A percentile compares a stretch with the other conserved stretches of the same genome.
Evolutionary conservation across 2,888 invertebrate species (phyloP).

Genomic region (Taenaris catops): DNA sequence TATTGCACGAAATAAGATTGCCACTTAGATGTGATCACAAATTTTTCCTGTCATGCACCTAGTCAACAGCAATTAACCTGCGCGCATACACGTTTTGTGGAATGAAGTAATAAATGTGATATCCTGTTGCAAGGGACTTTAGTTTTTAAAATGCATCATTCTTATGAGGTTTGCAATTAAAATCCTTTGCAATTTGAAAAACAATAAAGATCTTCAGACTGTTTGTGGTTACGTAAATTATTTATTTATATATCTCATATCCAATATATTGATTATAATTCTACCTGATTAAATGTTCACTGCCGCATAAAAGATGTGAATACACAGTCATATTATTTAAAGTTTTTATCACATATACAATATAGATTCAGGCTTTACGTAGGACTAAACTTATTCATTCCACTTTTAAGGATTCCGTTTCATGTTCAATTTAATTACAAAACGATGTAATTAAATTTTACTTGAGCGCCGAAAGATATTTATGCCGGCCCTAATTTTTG

Average conservation of each 20-base stretch:
- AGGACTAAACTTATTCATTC: constrained; percentile 2
- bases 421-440: too few relatives aligned
- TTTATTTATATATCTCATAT: background rate
- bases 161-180: background rate
- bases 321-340: too few relatives aligned
- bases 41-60: constrained; percentile 61
- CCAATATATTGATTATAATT: too few relatives aligned
- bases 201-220: background rate
- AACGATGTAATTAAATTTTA: too few relatives aligned
- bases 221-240: background rate
- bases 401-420: too few relatives aligned
- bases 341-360: background rate
- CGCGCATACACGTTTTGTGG: background rate
- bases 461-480: constrained; percentile 1
- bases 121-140: background rate
- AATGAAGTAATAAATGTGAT: background rate
- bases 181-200: background rate
- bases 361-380: background rate
- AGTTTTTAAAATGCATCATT: background rate
- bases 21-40: constrained; percentile 39
- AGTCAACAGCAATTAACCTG: constrained; percentile 38
- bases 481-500: constrained; percentile 4
- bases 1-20: constrained; percentile 41
- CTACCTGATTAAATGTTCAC: too few relatives aligned
- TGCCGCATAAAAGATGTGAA: too few relatives aligned